Base-by-base conservation (phyloP, 2,888 invertebrate genomes). In the Dryobotodes eremita region DNA sequence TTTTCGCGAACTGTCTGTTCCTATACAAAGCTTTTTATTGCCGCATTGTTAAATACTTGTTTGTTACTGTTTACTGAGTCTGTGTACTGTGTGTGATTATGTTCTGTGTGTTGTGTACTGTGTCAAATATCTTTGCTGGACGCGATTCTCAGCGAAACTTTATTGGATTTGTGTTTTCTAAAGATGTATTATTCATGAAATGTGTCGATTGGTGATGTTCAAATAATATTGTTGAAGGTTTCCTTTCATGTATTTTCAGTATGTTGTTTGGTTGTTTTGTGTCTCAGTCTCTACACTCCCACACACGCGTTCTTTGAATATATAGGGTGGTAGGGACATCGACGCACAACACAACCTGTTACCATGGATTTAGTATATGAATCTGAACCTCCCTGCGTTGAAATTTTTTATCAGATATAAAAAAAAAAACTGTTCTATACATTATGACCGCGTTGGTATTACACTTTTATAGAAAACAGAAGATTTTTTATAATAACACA, bases 91-190 rank as follows among this genome's bases (percentile, higher is more conserved):
- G 76, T 75, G 23, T 36, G 8, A n/a, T 13, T 26, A 8, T 48
- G n/a, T 75, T 31, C 26, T 20, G 64, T 55, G 55, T 69, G 53
- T 62, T 11, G 20, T 65, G 26, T 69, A 42, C 55, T 36, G 59
- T 64, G 62, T 69, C 61, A 64, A 57, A 55, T 53, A 57, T 53
- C 68, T 31, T 79, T 42, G 75, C 26, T 55, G 48, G 50, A 42
- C 64, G 59, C 65, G 53, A 53, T 6, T 55, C 65, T 61, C 61
- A n/a, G 64, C 31, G 57, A 42, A 55, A 65, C 46, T 36, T 68
- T 84, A 84, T 84, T 84, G 74, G 74, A 69, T 87, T 84, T 65
- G 61, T 75, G 55, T 84, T 77, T 59, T 70, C 23, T 79, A 46
- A 31, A 46, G n/a, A 83, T 82, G 59, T 85, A 69, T 59, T 75